Evolutionary conservation across 1,140 invertebrate species (phyloP).

Genomic region (Leptinotarsa defecta): DNA sequence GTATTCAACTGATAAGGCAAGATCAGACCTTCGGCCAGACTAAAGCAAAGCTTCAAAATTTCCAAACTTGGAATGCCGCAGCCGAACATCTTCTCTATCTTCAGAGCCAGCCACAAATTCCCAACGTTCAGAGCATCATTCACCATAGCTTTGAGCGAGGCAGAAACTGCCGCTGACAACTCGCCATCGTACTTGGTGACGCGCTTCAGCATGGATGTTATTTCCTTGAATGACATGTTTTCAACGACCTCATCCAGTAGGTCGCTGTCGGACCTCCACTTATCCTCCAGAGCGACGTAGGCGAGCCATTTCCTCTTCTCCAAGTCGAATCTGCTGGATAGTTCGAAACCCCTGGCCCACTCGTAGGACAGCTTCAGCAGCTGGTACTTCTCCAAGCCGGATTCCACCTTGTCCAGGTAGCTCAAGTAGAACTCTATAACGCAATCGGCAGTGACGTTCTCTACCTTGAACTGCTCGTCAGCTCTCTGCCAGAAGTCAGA

Average conservation of each 20-base stretch:
- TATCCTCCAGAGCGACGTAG: conserved; percentile 57
- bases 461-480: conserved; percentile 62
- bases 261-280: conserved; percentile 19
- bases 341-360: conserved; percentile 59
- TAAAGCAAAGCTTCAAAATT: conserved; percentile 59
- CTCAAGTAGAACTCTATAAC: conserved; percentile 63
- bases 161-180: conserved; percentile 28
- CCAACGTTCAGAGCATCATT: conserved; percentile 32
- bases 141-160: conserved; percentile 31
- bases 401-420: conserved; percentile 57
- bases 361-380: conserved; percentile 61
- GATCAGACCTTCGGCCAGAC: conserved; percentile 58
- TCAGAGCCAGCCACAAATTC: conserved; percentile 54
- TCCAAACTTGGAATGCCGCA: conserved; percentile 56
- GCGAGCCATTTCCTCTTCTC: conserved; percentile 62
- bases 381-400: conserved; percentile 58
- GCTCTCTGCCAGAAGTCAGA: conserved; percentile 62
- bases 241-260: not conserved
- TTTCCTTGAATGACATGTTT: conserved; percentile 41
- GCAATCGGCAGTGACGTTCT: conserved; percentile 59
- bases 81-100: conserved; percentile 58
- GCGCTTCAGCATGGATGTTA: conserved; percentile 34
- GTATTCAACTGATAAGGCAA: conserved; percentile 53
- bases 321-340: conserved; percentile 57
- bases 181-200: conserved; percentile 21